Base-by-base conservation (phyloP, 1,140 invertebrate genomes). In the Gryon sp. region DNA sequence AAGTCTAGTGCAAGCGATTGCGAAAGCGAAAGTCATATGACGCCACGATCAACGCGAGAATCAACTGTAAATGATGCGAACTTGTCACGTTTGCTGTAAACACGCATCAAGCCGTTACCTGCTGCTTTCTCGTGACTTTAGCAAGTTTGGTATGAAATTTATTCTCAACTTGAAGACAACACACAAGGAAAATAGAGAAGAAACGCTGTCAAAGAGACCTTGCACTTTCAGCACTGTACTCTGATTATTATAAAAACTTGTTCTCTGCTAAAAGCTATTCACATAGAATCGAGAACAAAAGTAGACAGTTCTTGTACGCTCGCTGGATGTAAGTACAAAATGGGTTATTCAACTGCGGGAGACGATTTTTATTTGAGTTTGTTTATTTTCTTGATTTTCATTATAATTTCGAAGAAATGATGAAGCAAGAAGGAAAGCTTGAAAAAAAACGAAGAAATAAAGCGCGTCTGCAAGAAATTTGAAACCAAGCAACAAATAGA, bases 101-200 rank as follows among this genome's bases (percentile, higher is more conserved):
- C 38, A 43, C 15, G 19, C 32, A 3, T 40, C 28, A 30, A n/a
- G 22, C 22, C 20, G 22, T 36, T 26, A 28, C 11, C 0, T 20
- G 48, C 14, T 14, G 38, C 40, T 63, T 73, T 73, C 41, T 57
- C 14, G 32, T 52, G 36, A 28, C 12, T 53, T 62, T 43, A 46
- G 32, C 24, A 48, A 55, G 75, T 75, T 78, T 63, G 52, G 62
- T 72, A 75, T 66, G 72, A 48, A 76, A 75, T 62, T 62, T 40
- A 52, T 41, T 0, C 6, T 4, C 3, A 19, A 19, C 12, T 20
- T 24, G 12, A 38, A 15, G 15, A 34, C 12, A 41, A 66, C 43
- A 45, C 20, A 40, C 19, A 36, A 62, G 40, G 30, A 40, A 69
- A 22, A 63, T 12, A 40, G 12, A 30, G 32, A 43, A 45, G 55